Percentiles rank a stretch among this genome's conserved stretches.
Conservation (phyloP, 1,140 invertebrate species). For the Homalodisca vitripennis region DNA sequence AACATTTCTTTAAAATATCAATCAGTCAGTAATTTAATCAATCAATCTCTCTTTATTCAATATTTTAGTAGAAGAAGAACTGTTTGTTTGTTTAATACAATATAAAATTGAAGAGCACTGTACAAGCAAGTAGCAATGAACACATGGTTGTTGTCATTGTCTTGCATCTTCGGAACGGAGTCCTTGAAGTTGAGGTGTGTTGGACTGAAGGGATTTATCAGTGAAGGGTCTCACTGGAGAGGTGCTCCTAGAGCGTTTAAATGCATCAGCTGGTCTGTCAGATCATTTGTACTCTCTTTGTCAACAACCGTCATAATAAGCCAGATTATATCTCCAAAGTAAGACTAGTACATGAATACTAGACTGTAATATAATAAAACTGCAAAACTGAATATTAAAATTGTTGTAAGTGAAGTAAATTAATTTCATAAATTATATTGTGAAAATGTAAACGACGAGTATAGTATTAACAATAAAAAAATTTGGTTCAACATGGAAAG, state of each 20-base stretch:
- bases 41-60: no score
- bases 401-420: no score
- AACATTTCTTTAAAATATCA: no score
- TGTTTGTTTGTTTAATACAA: constrained; percentile 13
- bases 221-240: constrained; percentile 21
- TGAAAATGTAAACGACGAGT: no score
- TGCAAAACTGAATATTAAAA: no score
- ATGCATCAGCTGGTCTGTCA: constrained; percentile 67
- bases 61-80: background rate
- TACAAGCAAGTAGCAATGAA: constrained; percentile 42
- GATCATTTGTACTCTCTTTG: constrained; percentile 59
- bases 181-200: constrained; percentile 25
- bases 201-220: constrained; percentile 26
- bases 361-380: no score
- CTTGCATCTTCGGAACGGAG: constrained; percentile 28
- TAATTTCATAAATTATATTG: no score
- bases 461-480: no score
- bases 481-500: no score
- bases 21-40: no score
- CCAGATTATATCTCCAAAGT: constrained; percentile 64
- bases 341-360: no score
- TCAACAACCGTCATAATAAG: constrained; percentile 66
- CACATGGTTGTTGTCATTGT: constrained; percentile 32
- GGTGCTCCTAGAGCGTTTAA: constrained; percentile 49
- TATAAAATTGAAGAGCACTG: constrained; percentile 34